phyloP scores from a whole-genome alignment of 2,888 invertebrate genomes.

The Cacoxenus indagator region DNA sequence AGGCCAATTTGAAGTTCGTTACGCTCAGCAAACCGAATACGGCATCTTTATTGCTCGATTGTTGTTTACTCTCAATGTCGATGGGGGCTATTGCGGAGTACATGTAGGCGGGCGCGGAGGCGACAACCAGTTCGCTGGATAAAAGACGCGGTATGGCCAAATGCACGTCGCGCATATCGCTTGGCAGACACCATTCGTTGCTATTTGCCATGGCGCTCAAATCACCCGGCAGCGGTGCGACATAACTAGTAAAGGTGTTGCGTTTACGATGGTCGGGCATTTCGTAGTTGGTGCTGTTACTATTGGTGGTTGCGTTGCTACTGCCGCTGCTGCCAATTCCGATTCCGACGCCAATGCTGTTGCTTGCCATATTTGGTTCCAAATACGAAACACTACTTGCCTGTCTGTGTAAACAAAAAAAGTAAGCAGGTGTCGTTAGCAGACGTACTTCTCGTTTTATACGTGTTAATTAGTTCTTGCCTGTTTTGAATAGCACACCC shows the following conservation, averaged over 20 bases:
- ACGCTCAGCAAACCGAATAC: conserved; percentile 87
- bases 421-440: neutral
- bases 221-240: conserved; percentile 60
- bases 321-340: conserved; percentile 41
- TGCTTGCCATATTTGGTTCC: conserved; percentile 14
- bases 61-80: conserved; percentile 68
- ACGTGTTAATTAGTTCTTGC: no score
- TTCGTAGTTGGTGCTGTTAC: conserved; percentile 29
- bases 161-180: conserved; percentile 61
- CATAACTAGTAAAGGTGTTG: conserved; percentile 66
- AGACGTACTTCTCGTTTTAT: neutral
- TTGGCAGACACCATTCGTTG: conserved; percentile 63
- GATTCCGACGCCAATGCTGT: conserved; percentile 31
- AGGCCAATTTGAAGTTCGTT: conserved; percentile 93
- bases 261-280: conserved; percentile 58
- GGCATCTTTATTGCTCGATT: conserved; percentile 75
- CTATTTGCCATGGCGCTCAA: conserved; percentile 47
- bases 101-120: conserved; percentile 88
- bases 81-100: conserved; percentile 76
- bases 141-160: conserved; percentile 58
- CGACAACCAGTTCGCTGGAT: conserved; percentile 79
- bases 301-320: conserved; percentile 5
- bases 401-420: no score
- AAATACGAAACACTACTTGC: no score
- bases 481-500: no score